These are phyloP conservation scores for Drosophila subsilvestris DNA, from an alignment of 2,888 invertebrate species.

Conservation along the genomic window DNA sequence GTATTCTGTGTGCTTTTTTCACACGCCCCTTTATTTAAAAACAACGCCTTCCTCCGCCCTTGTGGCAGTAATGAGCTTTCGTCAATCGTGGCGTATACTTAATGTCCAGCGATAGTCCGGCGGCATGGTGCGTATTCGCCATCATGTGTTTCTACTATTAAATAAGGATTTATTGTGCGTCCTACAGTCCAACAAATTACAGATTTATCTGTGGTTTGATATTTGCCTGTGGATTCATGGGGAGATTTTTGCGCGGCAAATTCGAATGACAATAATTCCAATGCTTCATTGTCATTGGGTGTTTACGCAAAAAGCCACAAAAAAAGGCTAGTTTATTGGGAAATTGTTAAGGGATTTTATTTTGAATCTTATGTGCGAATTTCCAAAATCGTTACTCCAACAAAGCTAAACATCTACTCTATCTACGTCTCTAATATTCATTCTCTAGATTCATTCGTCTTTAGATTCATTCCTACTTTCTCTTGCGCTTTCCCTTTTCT, in stretches of 20 bases:
- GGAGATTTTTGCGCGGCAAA: neutral
- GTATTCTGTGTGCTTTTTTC: neutral
- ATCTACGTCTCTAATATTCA: too few species aligned
- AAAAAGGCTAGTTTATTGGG: neutral
- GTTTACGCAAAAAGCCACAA: slow-evolving; percentile 3
- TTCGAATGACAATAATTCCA: neutral
- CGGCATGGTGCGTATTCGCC: slow-evolving; percentile 7
- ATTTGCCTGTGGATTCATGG: neutral
- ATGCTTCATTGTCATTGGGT: neutral
- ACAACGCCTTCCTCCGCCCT: slow-evolving; percentile 22
- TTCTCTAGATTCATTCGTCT: too few species aligned
- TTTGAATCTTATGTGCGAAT: neutral
- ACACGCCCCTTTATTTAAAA: slow-evolving; percentile 32
- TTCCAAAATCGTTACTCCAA: too few species aligned
- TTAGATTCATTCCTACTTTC: too few species aligned
- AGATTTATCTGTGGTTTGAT: neutral
- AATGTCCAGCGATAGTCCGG: slow-evolving; percentile 9
- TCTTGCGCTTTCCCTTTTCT: too few species aligned
- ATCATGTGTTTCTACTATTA: slow-evolving; percentile 36
- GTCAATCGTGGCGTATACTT: slow-evolving; percentile 31
- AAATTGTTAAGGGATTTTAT: neutral
- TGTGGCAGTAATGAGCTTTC: slow-evolving; percentile 44
- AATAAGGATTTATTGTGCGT: slow-evolving; percentile 40
- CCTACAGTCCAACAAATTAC: slow-evolving; percentile 6
- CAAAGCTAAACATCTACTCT: too few species aligned